These are phyloP conservation scores for Scopus umbretta DNA, from an alignment of 2,113 vertebrate species.

Conservation along the genomic window DNA sequence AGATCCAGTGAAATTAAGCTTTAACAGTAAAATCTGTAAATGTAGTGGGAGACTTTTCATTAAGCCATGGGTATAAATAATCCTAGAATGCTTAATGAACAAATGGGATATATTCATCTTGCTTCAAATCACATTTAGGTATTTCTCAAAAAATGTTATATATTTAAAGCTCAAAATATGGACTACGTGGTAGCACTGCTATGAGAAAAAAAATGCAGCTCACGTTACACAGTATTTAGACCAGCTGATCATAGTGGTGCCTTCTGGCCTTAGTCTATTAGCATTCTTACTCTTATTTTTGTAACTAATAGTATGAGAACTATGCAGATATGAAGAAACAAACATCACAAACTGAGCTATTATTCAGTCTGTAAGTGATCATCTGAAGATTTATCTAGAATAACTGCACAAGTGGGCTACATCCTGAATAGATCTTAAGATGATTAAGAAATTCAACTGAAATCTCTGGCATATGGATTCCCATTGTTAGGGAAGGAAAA, in stretches of 20 bases:
- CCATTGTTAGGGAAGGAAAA: background rate
- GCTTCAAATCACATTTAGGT: background rate
- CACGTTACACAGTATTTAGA: background rate
- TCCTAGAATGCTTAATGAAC: background rate
- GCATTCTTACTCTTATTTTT: background rate
- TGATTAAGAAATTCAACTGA: background rate
- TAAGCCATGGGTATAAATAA: background rate
- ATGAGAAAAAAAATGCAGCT: background rate
- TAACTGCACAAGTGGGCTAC: background rate
- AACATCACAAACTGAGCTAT: background rate
- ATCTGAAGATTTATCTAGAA: background rate
- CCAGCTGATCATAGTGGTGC: background rate
- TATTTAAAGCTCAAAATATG: background rate
- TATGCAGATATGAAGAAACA: background rate
- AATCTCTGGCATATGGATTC: background rate
- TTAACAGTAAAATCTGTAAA: background rate
- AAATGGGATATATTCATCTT: background rate
- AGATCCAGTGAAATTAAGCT: background rate
- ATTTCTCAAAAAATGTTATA: background rate
- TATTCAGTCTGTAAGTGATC: background rate
- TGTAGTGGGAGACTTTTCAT: background rate
- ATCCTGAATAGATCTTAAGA: background rate
- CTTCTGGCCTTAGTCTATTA: background rate
- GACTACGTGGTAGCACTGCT: background rate
- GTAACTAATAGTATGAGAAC: background rate